Percentiles rank a stretch among this genome's conserved stretches.
phyloP scores from a whole-genome alignment of 2,113 vertebrate species.

The Percina caprodes region DNA sequence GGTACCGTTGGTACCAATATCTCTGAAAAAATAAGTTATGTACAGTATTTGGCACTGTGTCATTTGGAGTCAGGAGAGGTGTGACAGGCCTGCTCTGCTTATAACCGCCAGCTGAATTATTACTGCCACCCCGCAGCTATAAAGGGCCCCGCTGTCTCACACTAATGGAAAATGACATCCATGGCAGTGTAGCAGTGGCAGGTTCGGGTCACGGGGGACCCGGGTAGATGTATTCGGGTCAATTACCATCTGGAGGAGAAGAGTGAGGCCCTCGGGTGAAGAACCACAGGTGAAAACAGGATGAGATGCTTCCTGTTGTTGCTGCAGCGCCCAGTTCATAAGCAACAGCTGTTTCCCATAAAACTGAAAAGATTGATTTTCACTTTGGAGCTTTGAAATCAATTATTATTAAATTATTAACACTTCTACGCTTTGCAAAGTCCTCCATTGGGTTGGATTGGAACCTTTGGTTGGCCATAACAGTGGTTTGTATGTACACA shows the following conservation, averaged over 20 bases:
- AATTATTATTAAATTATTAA: no score
- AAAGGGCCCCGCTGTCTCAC: conserved; percentile 39
- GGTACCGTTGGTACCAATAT: no score
- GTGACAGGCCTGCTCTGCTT: conserved; percentile 44
- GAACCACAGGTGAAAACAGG: not conserved
- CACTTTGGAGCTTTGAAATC: not conserved
- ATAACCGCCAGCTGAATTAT: conserved; percentile 60
- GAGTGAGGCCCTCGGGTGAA: conserved; percentile 17
- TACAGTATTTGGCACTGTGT: no score
- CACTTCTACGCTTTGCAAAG: no score
- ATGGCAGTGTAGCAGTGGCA: not conserved
- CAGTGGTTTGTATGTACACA: no score
- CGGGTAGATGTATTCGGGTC: conserved; percentile 31
- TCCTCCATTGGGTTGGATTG: no score
- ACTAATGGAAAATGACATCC: conserved; percentile 45
- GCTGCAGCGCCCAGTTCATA: not conserved
- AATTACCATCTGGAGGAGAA: conserved; percentile 29
- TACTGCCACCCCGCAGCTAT: conserved; percentile 57
- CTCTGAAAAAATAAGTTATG: no score
- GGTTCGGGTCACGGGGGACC: conserved; percentile 8
- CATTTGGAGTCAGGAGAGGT: conserved; percentile 4
- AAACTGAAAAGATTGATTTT: not conserved
- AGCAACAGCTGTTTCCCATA: not conserved
- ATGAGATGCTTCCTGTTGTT: not conserved
- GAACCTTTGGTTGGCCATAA: no score